Evolutionary conservation across 2,113 vertebrate species (phyloP), one percentile per base, ranked within the genome.

Genomic region (Cyanocitta stelleri): DNA sequence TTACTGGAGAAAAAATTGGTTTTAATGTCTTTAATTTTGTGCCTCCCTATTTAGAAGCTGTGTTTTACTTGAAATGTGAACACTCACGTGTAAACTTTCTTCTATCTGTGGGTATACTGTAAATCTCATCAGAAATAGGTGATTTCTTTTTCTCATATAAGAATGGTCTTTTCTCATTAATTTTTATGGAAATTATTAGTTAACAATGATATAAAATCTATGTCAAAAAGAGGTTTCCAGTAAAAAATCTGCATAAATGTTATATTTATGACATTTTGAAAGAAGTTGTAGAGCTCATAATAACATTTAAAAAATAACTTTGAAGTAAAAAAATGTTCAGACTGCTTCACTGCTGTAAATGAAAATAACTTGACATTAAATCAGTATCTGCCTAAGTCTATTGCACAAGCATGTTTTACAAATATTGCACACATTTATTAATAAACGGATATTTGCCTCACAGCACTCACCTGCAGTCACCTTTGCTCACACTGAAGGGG

Each of bases 381-480:
- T 37, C 26, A 43, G 26, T 33, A 55, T 58, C n/a, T 73, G 30
- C 35, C 35, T 29, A 39, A 56, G 21, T 43, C 32, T 55, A 22
- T 13, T 54, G 15, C 33, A 55, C 21, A 51, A 63, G 4, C 8
- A 3, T 32, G 7, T 46, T 88, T 86, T 68, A 59, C 37, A 63
- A 30, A 63, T 41, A 79, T 14, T 85, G 39, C 21, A 61, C 19
- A 16, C 5, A 16, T 80, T 71, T 46, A 22, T 90, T 81, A 86
- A 48, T 62, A n/a, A 35, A 20, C 8, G 16, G 26, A 19, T 67
- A 29, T n/a, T 71, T 71, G 33, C 26, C 32, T 21, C 18, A 11
- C 10, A 0, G 0, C 3, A 1, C 26, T 49, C 12, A 14, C 16
- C 30, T 67, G 27, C 37, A 46, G 49, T 8, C 49, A 29, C 37